Base-by-base conservation (phyloP, 2,888 invertebrate species). In the Archips xylosteana region DNA sequence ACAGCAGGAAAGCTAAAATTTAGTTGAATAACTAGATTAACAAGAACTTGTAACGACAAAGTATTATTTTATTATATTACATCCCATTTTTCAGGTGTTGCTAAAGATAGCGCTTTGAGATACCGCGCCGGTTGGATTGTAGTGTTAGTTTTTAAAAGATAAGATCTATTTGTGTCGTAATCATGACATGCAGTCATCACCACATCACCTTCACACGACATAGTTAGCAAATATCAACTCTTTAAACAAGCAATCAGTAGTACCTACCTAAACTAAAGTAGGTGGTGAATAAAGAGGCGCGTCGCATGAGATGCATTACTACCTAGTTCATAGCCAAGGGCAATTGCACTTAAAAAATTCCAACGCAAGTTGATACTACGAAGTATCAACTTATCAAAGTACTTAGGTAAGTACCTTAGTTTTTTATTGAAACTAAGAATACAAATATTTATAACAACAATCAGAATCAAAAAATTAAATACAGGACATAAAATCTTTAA, bases 21-120 rank as follows among this genome's bases (percentile, higher is more conserved):
- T 47, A n/a, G 54, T 39, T 54, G 57, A 47, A 57, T 10, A 68
- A 69, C 73, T 73, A 69, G 68, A 69, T 73, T 73, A 73, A 42
- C 68, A 64, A 36, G 68, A 73, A 64, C 47, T 68, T 10, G 23
- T 3, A 49, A 63, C n/a, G 57, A 69, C 68, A 39, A 4, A 67
- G 36, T 68, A 36, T 34, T 47, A 10, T 64, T 59, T 68, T 32
- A 59, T 62, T 32, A 15, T 32, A 15, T 32, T 23, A 12, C 10
- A 12, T 6, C 10, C 32, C 54, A 68, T 73, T 49, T 49, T 34
- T 47, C 63, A 63, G 34, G 32, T 60, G 59, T 49, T 49, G n/a
- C 42, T 45, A 62, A 15, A 71, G 61, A 67, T 71, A 61, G 49
- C 42, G 13, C 36, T 60, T 65, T 60, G 47, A 65, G 59, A 47